Conservation (phyloP, 1,140 invertebrate genomes). For the Nixonia krombeini region DNA sequence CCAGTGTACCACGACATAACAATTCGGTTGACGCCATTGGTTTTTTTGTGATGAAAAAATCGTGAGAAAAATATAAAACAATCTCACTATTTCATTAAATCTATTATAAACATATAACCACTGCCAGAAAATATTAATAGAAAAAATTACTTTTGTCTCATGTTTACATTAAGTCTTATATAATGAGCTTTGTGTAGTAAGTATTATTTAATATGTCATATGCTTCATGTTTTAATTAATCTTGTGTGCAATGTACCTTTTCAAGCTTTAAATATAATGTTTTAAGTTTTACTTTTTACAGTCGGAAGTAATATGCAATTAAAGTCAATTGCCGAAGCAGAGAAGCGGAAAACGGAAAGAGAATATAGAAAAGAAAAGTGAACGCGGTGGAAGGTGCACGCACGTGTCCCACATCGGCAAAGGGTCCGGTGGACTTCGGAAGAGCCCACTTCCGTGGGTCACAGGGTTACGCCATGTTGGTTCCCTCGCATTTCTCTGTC, state of each 20-base stretch:
- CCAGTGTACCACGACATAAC: conserved; percentile 41
- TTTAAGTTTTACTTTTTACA: background rate
- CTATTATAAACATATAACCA: background rate
- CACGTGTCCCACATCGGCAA: conserved; percentile 20
- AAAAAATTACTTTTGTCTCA: too few relatives aligned
- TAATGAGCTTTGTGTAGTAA: too few relatives aligned
- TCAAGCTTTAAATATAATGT: too few relatives aligned
- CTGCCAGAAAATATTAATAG: too few relatives aligned
- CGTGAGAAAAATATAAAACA: background rate
- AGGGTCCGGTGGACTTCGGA: conserved; percentile 22
- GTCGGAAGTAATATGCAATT: background rate
- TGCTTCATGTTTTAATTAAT: too few relatives aligned
- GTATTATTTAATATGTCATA: too few relatives aligned
- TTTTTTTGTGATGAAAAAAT: conserved; percentile 12
- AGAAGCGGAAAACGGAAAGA: conserved; percentile 37
- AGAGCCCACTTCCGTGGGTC: conserved; percentile 21
- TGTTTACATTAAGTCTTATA: too few relatives aligned
- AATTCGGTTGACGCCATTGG: conserved; percentile 35
- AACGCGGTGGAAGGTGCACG: conserved; percentile 8
- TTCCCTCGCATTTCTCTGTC: conserved; percentile 24
- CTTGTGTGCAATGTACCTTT: too few relatives aligned
- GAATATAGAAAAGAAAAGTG: conserved; percentile 19
- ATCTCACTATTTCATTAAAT: background rate
- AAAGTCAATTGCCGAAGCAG: background rate
- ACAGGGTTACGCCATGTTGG: conserved; percentile 22